phyloP scores from a whole-genome alignment of 2,113 vertebrate species.

The Percina caprodes region DNA sequence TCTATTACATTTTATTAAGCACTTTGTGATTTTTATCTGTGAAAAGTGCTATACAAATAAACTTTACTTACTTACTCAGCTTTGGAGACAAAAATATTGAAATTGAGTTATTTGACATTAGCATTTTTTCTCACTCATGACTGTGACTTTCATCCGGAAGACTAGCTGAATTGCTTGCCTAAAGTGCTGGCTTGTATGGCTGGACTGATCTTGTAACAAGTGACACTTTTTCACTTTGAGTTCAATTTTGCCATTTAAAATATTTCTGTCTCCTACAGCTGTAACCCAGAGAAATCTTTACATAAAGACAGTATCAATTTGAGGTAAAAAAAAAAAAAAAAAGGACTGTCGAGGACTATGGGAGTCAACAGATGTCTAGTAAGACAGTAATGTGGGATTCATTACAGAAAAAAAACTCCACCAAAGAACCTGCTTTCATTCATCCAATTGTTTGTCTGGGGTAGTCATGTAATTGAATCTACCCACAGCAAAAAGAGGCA shows the following conservation, averaged over 20 bases:
- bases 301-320: not conserved
- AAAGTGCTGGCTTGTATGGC: not conserved
- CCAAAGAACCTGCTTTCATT: constrained; percentile 18
- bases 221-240: not conserved
- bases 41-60: too few species aligned
- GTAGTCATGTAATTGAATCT: constrained; percentile 60
- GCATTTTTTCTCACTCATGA: not conserved
- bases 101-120: not conserved
- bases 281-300: not conserved
- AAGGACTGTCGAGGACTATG: too few species aligned
- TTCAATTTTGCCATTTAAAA: not conserved
- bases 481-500: not conserved
- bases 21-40: too few species aligned
- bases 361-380: not conserved
- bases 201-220: not conserved
- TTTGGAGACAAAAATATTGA: not conserved
- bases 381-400: not conserved
- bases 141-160: not conserved
- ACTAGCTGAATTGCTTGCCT: not conserved
- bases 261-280: not conserved
- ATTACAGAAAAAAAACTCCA: not conserved
- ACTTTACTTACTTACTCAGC: not conserved
- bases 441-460: constrained; percentile 27
- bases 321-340: not conserved
- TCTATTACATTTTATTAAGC: too few species aligned